Percentiles rank a stretch among this genome's conserved stretches.
Conservation (phyloP, 2,113 vertebrate genomes). For the Pseudorhombus dupliciocellatus region DNA sequence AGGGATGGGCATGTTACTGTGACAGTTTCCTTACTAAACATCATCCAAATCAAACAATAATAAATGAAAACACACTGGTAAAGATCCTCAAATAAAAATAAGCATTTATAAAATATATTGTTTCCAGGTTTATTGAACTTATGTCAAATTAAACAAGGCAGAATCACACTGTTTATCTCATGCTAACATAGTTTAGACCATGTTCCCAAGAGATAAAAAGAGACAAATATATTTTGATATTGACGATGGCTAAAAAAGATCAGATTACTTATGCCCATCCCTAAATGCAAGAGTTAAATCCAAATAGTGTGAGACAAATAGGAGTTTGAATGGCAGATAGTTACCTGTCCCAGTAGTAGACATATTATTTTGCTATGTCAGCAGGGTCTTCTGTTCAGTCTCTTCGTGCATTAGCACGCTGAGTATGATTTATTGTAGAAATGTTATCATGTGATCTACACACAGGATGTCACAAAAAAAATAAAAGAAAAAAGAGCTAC, state of each 20-base stretch:
- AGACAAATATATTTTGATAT: too few species aligned
- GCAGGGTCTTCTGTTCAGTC: constrained; percentile 99
- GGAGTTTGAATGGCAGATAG: constrained; percentile 99
- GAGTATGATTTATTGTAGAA: constrained; percentile 99
- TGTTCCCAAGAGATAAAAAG: too few species aligned
- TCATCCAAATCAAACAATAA: neutral
- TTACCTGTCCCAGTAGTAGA: constrained; percentile 99
- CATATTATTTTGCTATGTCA: constrained; percentile 99
- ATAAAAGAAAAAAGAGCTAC: constrained; percentile 80
- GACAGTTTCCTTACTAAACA: neutral
- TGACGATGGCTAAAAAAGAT: neutral
- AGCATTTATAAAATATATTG: neutral
- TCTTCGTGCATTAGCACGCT: constrained; percentile 99
- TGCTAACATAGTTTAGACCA: neutral
- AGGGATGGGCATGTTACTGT: constrained; percentile 58
- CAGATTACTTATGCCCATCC: constrained; percentile 54
- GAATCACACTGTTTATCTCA: neutral
- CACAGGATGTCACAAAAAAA: constrained; percentile 93
- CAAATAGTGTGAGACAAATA: constrained; percentile 85
- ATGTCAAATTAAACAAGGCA: too few species aligned
- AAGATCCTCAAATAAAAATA: neutral
- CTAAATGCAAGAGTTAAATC: constrained; percentile 60
- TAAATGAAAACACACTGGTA: too few species aligned
- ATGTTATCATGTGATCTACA: constrained; percentile 99
- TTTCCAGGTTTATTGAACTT: neutral